Base-by-base conservation (phyloP, 37 sponge, comb jelly and placozoan genomes). In the Mnemiopsis leidyi region DNA sequence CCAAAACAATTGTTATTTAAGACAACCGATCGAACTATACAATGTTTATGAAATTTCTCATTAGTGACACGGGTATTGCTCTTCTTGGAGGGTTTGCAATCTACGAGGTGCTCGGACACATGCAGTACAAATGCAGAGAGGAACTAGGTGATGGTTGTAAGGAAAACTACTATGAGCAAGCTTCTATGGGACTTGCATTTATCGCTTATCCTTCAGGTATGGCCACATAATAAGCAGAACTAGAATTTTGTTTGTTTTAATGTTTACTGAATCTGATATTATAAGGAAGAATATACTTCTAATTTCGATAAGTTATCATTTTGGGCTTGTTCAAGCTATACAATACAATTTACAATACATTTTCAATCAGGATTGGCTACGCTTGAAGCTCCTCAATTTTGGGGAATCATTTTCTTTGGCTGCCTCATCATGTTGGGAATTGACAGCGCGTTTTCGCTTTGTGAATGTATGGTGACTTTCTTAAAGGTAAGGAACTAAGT, bases 391-490 rank as follows among this genome's bases (percentile, higher is more conserved):
- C 90, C 90, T 39, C 90, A 85, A 21, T 40, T 85, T 38, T 85
- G 90, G 90, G 90, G 90, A 24, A 85, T 85, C 48, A 18, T 85
- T 40, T 85, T 85, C 90, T 85, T 85, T 39, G 90, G 90, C 24
- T 85, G 90, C 23, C 35, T 85, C 36, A 38, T 85, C 24, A 38
- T 85, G 61, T 26, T 85, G 26, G 90, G 90, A 25, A 85, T 85
- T 85, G 90, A 85, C 48, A 85, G 90, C n/a, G 90, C 90, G 18
- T 85, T 85, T 28, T 85, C 90, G 0, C 90, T 85, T n/a, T 7
- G 24, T 18, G 90, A 85, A 85, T 40, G 61, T 61, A 39, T 85
- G 39, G n/a, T 38, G 0, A 85, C 90, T 26, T 40, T 85, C 61
- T 1, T 39, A 13, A 85, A 85, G 79, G 79, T 32, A 77, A 28